Percentiles rank a stretch among this genome's conserved stretches.
Evolutionary conservation across 2,113 vertebrate genomes (phyloP).

Genomic region (Sakesphorus luctuosus): DNA sequence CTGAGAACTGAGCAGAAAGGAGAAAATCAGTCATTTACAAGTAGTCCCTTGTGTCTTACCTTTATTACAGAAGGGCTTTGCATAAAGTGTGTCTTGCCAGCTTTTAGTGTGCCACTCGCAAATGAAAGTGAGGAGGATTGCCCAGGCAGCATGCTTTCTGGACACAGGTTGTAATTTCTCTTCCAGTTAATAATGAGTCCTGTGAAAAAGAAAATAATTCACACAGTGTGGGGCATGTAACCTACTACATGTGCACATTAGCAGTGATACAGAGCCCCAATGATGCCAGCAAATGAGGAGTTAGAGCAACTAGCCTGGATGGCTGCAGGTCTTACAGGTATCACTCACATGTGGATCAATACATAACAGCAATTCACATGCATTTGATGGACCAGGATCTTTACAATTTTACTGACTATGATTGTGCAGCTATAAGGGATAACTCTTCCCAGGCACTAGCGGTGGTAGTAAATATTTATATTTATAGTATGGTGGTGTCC

Average conservation of each 20-base stretch:
- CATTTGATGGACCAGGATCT: neutral
- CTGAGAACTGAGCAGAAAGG: slow-evolving; percentile 4
- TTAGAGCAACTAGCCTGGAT: neutral
- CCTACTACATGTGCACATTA: neutral
- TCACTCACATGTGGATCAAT: neutral
- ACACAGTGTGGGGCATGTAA: neutral
- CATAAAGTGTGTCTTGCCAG: neutral
- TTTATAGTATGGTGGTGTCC: neutral
- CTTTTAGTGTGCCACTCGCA: neutral
- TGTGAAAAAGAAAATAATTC: neutral
- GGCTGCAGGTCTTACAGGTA: neutral
- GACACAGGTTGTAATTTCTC: slow-evolving; percentile 20
- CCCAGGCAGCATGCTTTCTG: neutral
- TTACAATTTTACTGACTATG: neutral
- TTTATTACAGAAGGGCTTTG: slow-evolving; percentile 23
- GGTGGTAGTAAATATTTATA: slow-evolving; percentile 44
- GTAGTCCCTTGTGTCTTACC: slow-evolving; percentile 12
- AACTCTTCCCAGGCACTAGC: neutral
- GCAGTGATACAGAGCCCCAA: neutral
- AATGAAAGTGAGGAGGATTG: slow-evolving; percentile 17
- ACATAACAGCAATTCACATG: neutral
- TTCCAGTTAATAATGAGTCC: neutral
- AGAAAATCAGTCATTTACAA: slow-evolving; percentile 49
- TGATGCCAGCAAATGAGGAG: neutral
- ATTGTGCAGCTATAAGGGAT: neutral